Conservation (phyloP, 2,113 vertebrate species). For the Brachyistius frenatus region DNA sequence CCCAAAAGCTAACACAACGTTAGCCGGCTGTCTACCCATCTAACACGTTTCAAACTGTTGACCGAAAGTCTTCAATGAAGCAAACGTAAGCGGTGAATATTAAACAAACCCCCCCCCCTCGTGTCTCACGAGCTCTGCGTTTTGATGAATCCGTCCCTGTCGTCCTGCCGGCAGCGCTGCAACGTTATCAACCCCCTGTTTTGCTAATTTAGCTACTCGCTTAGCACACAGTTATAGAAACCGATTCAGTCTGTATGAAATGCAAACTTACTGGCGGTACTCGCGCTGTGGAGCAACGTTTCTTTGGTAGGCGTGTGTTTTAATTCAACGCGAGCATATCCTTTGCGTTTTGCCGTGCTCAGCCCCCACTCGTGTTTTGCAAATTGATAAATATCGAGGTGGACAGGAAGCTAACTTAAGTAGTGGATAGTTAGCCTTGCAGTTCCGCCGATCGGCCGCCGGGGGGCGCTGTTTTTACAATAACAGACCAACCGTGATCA, state of each 20-base stretch:
- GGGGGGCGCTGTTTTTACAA: constrained; percentile 55
- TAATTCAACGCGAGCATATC: constrained; percentile 52
- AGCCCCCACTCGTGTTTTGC: constrained; percentile 50
- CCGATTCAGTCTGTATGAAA: constrained; percentile 36
- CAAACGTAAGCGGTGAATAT: too few species aligned
- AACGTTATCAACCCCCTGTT: constrained; percentile 50
- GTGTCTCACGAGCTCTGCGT: background rate
- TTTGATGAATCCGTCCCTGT: background rate
- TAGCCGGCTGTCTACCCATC: background rate
- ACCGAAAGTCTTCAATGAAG: accelerated
- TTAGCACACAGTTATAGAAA: constrained; percentile 53
- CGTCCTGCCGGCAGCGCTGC: constrained; percentile 15
- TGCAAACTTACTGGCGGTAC: constrained; percentile 60
- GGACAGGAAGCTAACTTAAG: constrained; percentile 65
- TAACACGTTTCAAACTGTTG: constrained; percentile 2
- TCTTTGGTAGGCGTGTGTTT: constrained; percentile 50
- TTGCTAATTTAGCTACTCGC: constrained; percentile 57
- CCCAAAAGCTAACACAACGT: constrained; percentile 7
- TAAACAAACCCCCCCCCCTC: background rate
- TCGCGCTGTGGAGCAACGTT: constrained; percentile 34
- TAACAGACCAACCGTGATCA: background rate
- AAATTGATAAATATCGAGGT: constrained; percentile 67
- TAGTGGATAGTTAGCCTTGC: constrained; percentile 43
- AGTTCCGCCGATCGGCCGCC: constrained; percentile 33
- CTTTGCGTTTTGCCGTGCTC: constrained; percentile 14